These are phyloP conservation scores for Lytechinus pictus DNA, from an alignment of 35 echinoderm and acorn worm genomes.

Conservation along the genomic window DNA sequence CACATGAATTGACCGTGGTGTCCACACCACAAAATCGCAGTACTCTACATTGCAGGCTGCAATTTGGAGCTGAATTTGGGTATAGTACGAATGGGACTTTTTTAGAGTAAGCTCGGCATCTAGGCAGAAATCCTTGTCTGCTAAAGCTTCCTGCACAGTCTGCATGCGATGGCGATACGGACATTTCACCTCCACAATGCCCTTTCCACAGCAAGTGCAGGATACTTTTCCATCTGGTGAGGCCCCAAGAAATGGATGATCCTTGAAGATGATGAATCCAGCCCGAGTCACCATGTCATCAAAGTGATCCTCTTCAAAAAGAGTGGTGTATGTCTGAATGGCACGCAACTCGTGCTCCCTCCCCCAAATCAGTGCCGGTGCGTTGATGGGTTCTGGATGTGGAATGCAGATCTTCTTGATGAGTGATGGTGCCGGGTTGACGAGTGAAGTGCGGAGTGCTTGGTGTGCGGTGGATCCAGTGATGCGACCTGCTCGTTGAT, in stretches of 20 bases:
- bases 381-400: constrained; percentile 32
- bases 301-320: neutral
- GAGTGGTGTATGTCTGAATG: neutral
- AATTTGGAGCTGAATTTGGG: neutral
- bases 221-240: neutral
- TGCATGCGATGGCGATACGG: neutral
- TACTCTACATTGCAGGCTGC: constrained; percentile 12
- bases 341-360: constrained; percentile 53
- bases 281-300: constrained; percentile 3
- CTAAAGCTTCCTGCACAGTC: constrained; percentile 10
- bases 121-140: constrained; percentile 28
- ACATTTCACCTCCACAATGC: neutral
- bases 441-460: constrained; percentile 21
- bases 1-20: neutral
- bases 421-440: constrained; percentile 51
- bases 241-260: constrained; percentile 2
- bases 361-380: constrained; percentile 58
- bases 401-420: constrained; percentile 55
- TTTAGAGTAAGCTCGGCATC: neutral
- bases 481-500: constrained; percentile 54
- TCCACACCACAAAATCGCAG: constrained; percentile 29
- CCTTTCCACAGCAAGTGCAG: neutral
- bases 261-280: constrained; percentile 17
- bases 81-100: neutral
- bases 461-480: constrained; percentile 57